Evolutionary conservation across 1,140 invertebrate genomes (phyloP), one percentile per base, ranked within the genome.

Genomic region (Drosophila melanica): DNA sequence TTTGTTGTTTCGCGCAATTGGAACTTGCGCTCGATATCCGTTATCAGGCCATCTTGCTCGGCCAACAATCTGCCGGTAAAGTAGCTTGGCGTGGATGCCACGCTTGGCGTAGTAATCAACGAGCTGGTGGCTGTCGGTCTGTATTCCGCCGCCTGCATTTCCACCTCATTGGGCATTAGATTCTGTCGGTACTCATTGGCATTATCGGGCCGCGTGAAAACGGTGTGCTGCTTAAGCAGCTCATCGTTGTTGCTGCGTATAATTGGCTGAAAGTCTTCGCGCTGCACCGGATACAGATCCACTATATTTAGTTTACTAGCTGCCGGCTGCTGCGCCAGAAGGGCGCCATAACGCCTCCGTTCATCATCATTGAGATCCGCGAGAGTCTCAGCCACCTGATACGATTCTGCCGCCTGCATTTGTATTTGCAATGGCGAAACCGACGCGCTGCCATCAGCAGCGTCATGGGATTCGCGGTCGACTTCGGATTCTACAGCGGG

Each of bases 21-120:
- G 55, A 92, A 92, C 23, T 90, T 91, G 50, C 85, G 79, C 62
- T 92, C 91, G 20, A 91, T 92, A 78, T 92, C 90, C 37, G 89
- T 92, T 37, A 91, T 90, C 23, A 91, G 66, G 67, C 82, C 90
- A 75, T 92, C 91, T 44, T 92, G 81, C 39, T 92, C 90, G 16
- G 85, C 90, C 41, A 91, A 53, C 20, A 92, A 58, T 71, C 91
- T 87, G 1, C 86, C 81, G 1, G 90, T 91, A 27, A 92, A 92
- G 67, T 92, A 90, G 18, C 63, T 79, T 4, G 68, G 10, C 3
- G 62, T 65, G 14, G 55, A 48, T 7, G 10, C 42, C 30, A 62
- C 11, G n/a, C 57, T n/a, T 14, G 48, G 1, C 27, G n/a, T n/a
- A n/a, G n/a, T n/a, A n/a, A n/a, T n/a, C n/a, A n/a, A n/a, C n/a